Base-by-base conservation (phyloP, 1,140 invertebrate species). In the Sitodiplosis mosellana region DNA sequence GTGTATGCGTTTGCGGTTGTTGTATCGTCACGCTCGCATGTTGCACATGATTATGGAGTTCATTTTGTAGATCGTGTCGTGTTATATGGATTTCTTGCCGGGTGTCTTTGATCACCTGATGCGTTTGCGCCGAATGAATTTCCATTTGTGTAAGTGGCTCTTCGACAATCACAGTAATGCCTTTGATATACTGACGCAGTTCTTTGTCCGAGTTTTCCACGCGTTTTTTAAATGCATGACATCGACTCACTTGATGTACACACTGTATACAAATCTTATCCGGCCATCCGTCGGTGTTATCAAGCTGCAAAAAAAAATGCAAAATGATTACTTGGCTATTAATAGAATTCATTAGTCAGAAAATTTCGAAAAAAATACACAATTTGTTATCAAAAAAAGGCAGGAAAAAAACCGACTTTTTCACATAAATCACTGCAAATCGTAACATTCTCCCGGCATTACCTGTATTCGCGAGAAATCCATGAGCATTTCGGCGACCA, bases 401-500 rank as follows among this genome's bases (percentile, higher is more conserved):
- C n/a, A n/a, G n/a, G n/a, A n/a, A n/a, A n/a, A n/a, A n/a, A n/a
- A n/a, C n/a, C 33, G 33, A 7, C 14, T 34, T 34, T 34, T 34
- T 14, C 33, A 14, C 33, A 34, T 34, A 34, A 14, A 27, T 3
- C 10, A 5, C 27, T 5, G 27, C 3, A 27, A 10, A 10, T 27
- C 27, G 10, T 5, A 27, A 27, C 10, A 27, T 5, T 27, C 10
- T 27, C 10, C 27, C 27, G 27, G 10, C 27, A 27, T 59, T 52
- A 74, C 71, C 54, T 69, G 64, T 48, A 74, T 66, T 56, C 67
- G 70, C 41, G 71, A 69, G 58, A 71, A 73, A 48, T 70, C 69
- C 71, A 74, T 74, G 49, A 75, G 51, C 73, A 75, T 74, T 49
- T 72, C 73, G 11, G 72, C 70, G 18, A 73, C 70, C 45, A 73